These are phyloP conservation scores for Diadegma fenestrale DNA, from an alignment of 2,888 invertebrate species.

Conservation along the genomic window DNA sequence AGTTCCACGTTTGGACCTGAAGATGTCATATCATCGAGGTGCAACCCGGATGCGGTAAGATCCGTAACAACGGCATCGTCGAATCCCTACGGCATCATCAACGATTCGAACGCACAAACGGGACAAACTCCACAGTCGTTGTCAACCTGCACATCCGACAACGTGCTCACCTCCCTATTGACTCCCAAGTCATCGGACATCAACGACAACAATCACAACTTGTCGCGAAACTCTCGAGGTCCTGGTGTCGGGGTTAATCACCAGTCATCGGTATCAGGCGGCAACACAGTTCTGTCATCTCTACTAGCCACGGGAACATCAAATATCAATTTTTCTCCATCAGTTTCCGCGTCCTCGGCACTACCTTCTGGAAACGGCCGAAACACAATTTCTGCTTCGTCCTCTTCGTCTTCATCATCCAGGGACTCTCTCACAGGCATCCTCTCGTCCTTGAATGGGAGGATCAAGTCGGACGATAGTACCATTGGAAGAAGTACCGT, in stretches of 20 bases:
- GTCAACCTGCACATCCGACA: slow-evolving; percentile 68
- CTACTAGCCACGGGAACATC: slow-evolving; percentile 71
- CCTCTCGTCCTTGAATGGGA: slow-evolving; percentile 75
- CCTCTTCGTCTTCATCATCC: slow-evolving; percentile 71
- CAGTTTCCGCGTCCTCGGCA: slow-evolving; percentile 67
- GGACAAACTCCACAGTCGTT: slow-evolving; percentile 31
- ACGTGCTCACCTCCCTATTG: slow-evolving; percentile 74
- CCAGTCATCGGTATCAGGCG: slow-evolving; percentile 55
- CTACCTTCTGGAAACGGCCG: slow-evolving; percentile 66
- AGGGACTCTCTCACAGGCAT: slow-evolving; percentile 79
- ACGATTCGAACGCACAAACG: slow-evolving; percentile 50
- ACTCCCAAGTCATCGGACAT: slow-evolving; percentile 72
- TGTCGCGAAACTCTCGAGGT: slow-evolving; percentile 53
- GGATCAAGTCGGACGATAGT: slow-evolving; percentile 79
- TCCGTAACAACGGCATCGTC: slow-evolving; percentile 51
- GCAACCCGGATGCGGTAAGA: slow-evolving; percentile 74
- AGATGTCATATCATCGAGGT: slow-evolving; percentile 75
- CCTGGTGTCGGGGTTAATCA: slow-evolving; percentile 26
- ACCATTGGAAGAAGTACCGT: slow-evolving; percentile 57
- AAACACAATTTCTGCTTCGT: slow-evolving; percentile 63
- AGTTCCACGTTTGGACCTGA: slow-evolving; percentile 77
- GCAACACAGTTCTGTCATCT: slow-evolving; percentile 74
- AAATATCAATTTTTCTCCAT: slow-evolving; percentile 60
- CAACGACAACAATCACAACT: slow-evolving; percentile 60
- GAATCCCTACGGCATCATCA: slow-evolving; percentile 69